Evolutionary conservation across 2,113 vertebrate species (phyloP), one percentile per base, ranked within the genome.

Genomic region (Gambusia holbrooki): DNA sequence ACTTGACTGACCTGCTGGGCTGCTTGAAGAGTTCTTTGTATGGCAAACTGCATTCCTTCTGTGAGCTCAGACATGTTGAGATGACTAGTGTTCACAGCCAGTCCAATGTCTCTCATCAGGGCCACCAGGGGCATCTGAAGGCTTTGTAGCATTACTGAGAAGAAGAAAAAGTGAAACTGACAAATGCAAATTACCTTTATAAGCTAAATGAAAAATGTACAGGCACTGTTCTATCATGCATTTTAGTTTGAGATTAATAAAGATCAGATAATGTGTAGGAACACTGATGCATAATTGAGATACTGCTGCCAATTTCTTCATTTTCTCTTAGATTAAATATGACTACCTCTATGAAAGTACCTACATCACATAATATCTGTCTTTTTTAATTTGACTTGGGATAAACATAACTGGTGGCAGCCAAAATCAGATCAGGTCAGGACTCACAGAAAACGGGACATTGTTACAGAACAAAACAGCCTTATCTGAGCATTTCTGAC

Each of bases 1-100:
- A 6, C 30, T 8, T 3, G 45, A 73, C 87, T 73, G 76, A 95
- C 94, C 93, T 94, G 89, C 40, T 88, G 32, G 60, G 73, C 86
- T 6, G 77, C 77, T 69, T 83, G 27, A 54, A 91, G 2, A 0
- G 92, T 94, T 42, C 1, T 13, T 62, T 88, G 70, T 13, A 93
- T 74, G 8, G 92, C 87, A 61, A 40, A 19, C 51, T 79, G 84
- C 66, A 94, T 69, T 32, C 12, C 64, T 48, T 77, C 71, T 1
- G 45, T 13, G 67, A 89, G 15, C 7, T 77, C 71, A 7, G 88
- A 67, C 29, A 88, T 4, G 70, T 85, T 87, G 11, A 90, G 69
- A 28, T 72, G 35, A 65, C 79, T 93, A 68, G 37, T 45, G 67
- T 93, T 92, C 35, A 82, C 51, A 42, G 79, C 72, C 3, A 37